Percentiles rank a stretch among this genome's conserved stretches.
Conservation (phyloP, 2,113 vertebrate genomes). For the Dipodomys stephensi region DNA sequence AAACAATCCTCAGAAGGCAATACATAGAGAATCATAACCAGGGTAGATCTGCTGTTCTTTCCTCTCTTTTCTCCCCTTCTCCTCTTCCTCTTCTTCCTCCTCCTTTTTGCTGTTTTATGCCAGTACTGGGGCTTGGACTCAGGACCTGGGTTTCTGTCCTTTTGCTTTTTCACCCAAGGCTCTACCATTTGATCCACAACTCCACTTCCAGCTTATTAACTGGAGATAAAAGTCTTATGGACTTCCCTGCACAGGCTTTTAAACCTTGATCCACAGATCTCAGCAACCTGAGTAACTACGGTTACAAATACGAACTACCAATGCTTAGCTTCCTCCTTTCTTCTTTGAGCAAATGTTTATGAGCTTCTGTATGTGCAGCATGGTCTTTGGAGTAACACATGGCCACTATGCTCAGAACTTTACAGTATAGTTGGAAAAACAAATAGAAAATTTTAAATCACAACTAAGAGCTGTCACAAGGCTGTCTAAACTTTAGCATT, state of each 20-base stretch:
- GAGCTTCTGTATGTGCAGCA: not conserved
- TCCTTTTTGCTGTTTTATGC: too few species aligned
- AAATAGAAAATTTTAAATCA: slow-evolving; percentile 6
- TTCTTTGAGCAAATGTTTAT: not conserved
- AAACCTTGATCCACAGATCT: too few species aligned
- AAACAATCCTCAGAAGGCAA: not conserved
- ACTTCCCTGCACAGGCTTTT: too few species aligned
- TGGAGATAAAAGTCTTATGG: too few species aligned
- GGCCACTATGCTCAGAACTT: not conserved
- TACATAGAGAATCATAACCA: not conserved
- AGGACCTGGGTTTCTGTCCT: too few species aligned
- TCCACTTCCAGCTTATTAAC: too few species aligned
- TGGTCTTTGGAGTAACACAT: not conserved
- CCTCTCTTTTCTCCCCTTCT: not conserved
- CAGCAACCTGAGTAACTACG: too few species aligned
- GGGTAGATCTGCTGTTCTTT: not conserved
- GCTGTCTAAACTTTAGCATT: not conserved
- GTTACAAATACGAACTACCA: too few species aligned
- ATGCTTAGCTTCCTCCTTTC: not conserved
- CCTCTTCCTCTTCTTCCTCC: not conserved
- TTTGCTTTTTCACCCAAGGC: too few species aligned
- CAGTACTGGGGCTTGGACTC: too few species aligned
- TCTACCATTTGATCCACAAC: too few species aligned
- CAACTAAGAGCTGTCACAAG: not conserved
- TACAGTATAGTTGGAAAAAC: not conserved